Percentiles rank a stretch among this genome's conserved stretches.
These are phyloP conservation scores for Drosophila glabriapex DNA, from an alignment of 2,888 invertebrate genomes.

Conservation along the genomic window DNA sequence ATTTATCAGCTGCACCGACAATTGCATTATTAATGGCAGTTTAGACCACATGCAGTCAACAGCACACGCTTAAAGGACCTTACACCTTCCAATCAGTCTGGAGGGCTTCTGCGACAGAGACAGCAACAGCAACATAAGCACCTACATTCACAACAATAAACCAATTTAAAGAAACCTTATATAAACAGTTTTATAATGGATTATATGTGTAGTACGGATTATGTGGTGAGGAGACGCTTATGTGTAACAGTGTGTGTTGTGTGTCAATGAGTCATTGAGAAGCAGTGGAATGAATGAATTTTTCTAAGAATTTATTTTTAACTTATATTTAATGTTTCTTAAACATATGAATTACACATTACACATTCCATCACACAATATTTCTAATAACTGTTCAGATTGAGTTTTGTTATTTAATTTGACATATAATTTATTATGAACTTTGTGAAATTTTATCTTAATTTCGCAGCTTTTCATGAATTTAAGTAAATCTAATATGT, in stretches of 20 bases:
- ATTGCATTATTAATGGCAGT: conserved; percentile 75
- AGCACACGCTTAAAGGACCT: conserved; percentile 35
- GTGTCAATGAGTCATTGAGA: neutral
- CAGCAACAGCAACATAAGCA: conserved; percentile 5
- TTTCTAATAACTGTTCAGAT: neutral
- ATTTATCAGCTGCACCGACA: conserved; percentile 70
- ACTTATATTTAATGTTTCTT: neutral
- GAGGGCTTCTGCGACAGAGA: neutral
- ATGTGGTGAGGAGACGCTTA: neutral
- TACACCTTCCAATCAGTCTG: conserved; percentile 6
- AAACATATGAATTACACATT: neutral
- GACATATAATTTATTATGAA: neutral
- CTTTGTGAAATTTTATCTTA: neutral
- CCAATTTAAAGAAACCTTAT: conserved; percentile 81
- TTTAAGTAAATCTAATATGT: neutral
- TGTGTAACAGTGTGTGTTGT: conserved; percentile 5
- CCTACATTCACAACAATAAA: conserved; percentile 64
- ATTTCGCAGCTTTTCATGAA: neutral
- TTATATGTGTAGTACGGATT: conserved; percentile 56
- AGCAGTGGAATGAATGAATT: conserved; percentile 22
- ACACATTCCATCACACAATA: neutral
- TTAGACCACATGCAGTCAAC: conserved; percentile 61
- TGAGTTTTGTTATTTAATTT: neutral
- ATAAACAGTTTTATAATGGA: conserved; percentile 75
- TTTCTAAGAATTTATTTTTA: neutral